Evolutionary conservation across 1,140 invertebrate genomes (phyloP), one percentile per base, ranked within the genome.

Genomic region (Heliconius himera): DNA sequence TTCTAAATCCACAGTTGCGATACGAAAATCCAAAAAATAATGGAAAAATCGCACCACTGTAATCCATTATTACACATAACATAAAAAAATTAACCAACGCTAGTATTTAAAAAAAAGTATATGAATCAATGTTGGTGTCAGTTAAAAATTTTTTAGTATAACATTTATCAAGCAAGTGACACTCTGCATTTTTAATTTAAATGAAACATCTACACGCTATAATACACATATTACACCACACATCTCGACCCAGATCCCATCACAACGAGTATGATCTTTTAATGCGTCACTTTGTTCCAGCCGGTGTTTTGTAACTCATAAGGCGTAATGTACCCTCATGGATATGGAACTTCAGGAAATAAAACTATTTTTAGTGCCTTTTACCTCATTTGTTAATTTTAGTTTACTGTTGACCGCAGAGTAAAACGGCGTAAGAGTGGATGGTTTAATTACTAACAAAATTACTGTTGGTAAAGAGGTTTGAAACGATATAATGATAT

Each of bases 231-330:
- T 81, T 81, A 54, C 71, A 60, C 80, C 80, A 78, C 51, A 71
- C 80, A 46, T 72, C 66, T 49, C 79, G 87, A 85, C 86, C 87
- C 78, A 90, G 79, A 89, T 89, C 81, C 81, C 82, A 76, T 80
- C 80, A 83, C 85, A 88, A 86, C 85, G 85, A 80, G 81, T 86
- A 86, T 89, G 87, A 90, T 90, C 87, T 90, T 85, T 88, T 88
- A 87, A 88, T 87, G 84, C 77, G 49, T 72, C 82, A 76, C 87
- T 89, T 88, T 90, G 88, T 90, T 83, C 82, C 80, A 81, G 70
- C 83, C 79, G 49, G 79, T 73, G 79, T 76, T 76, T 80, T 80
- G 79, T 80, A 80, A 76, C 66, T 80, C 79, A 80, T 80, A 76
- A 80, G 79, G 79, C 79, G 74, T 83, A 87, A 88, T 85, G 82